Evolutionary conservation across 1,140 invertebrate species (phyloP), one percentile per base, ranked within the genome.

Genomic region (Aphelenchoides avenae): DNA sequence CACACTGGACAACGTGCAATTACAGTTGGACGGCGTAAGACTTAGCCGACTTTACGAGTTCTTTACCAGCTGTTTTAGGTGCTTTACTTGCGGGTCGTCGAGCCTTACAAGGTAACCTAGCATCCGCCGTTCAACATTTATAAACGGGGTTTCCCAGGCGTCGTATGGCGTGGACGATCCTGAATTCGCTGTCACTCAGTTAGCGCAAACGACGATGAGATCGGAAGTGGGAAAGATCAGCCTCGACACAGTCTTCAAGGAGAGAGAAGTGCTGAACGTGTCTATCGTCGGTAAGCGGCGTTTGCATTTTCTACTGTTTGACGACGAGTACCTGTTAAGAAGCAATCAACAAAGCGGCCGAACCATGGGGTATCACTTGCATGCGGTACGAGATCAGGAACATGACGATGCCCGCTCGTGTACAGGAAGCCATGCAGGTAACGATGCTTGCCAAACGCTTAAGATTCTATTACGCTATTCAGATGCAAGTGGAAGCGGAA

Each of bases 111-210:
- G 71, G 82, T 82, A 39, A 9, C n/a, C 9, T 20, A 4, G 20
- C 61, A 36, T 52, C 20, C 13, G 22, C 3, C 5, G 5, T 49
- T 51, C 15, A 44, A 15, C 42, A 36, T 36, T 13, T 37, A 67
- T 22, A 33, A 31, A 4, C 9, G 15, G 20, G 6, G 13, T 11
- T 31, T 29, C 48, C 57, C 61, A 83, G 82, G 87, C 92, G 44
- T 94, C 91, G 58, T 99, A 99, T 81, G 94, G 94, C 29, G 93
- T 99, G 24, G 92, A 98, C 82, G 94, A 99, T 82, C 90, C 93
- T 15, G 93, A 98, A 80, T 98, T 95, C 85, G 94, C 94, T 3
- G 91, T 99, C 50, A 96, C 91, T 36, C 94, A 99, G 79, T 81
- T 98, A 36, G 94, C 94, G 0, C 94, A 98, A 82, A 98, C 94